Percentiles rank a stretch among this genome's conserved stretches.
phyloP scores from a whole-genome alignment of 2,113 vertebrate genomes.

The Speoplatyrhinus poulsoni region DNA sequence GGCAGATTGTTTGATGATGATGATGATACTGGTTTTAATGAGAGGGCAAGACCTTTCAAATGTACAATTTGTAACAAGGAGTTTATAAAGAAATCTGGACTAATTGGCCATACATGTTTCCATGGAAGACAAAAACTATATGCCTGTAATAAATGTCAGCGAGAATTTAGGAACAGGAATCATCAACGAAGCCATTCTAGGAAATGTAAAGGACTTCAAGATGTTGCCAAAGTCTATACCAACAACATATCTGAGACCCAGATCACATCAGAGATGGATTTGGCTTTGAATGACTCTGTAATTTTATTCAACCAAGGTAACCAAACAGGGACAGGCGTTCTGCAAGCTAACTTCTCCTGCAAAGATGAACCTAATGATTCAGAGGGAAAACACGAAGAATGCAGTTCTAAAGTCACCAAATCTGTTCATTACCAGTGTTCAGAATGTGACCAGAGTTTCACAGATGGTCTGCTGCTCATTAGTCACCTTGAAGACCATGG shows the following conservation, averaged over 20 bases:
- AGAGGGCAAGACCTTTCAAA: conserved; percentile 36
- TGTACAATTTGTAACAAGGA: conserved; percentile 62
- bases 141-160: conserved; percentile 65
- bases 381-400: conserved; percentile 6
- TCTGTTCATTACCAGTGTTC: conserved; percentile 76
- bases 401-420: conserved; percentile 38
- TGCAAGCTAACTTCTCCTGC: conserved; percentile 67
- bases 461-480: conserved; percentile 77
- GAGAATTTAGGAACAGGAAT: conserved; percentile 70
- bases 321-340: conserved; percentile 60
- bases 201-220: conserved; percentile 58
- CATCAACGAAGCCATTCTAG: conserved; percentile 63
- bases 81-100: conserved; percentile 61
- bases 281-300: conserved; percentile 52
- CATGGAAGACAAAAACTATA: conserved; percentile 50
- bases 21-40: not conserved
- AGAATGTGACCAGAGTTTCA: conserved; percentile 77
- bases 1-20: conserved; percentile 20
- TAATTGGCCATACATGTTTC: conserved; percentile 62
- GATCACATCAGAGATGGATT: conserved; percentile 58
- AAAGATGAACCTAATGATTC: conserved; percentile 52
- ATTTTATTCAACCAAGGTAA: conserved; percentile 58
- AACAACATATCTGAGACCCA: conserved; percentile 21
- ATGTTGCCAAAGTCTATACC: not conserved
- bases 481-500: conserved; percentile 80